These are phyloP conservation scores for Heliconius sara DNA, from an alignment of 2,888 invertebrate genomes.

Conservation along the genomic window DNA sequence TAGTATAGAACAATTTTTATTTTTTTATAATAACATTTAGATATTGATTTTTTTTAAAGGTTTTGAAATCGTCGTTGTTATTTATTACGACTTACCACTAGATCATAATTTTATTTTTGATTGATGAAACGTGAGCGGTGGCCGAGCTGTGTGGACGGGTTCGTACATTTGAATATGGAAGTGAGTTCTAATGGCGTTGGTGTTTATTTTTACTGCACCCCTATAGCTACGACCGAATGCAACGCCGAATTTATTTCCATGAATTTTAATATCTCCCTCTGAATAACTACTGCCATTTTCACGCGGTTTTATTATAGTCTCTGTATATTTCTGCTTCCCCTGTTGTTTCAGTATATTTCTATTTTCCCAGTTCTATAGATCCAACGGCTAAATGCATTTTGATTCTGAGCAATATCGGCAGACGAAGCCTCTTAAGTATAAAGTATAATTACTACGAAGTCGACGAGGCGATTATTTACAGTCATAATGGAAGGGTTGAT, in stretches of 20 bases:
- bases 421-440: conserved; percentile 71
- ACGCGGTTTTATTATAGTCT: conserved; percentile 80
- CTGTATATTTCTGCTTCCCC: conserved; percentile 62
- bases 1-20: not conserved
- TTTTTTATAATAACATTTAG: not conserved
- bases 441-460: conserved; percentile 63
- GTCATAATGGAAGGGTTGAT: conserved; percentile 62
- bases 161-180: conserved; percentile 85
- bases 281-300: conserved; percentile 84
- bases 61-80: not conserved
- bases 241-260: conserved; percentile 85
- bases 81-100: not conserved
- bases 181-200: conserved; percentile 84
- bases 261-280: conserved; percentile 84
- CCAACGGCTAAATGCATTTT: conserved; percentile 64
- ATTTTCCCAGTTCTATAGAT: conserved; percentile 62
- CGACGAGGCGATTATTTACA: conserved; percentile 60
- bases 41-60: not conserved
- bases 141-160: conserved; percentile 70
- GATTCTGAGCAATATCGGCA: conserved; percentile 70
- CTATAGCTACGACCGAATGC: conserved; percentile 84
- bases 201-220: conserved; percentile 86
- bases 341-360: conserved; percentile 1
- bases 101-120: conserved; percentile 41
- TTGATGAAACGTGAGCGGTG: conserved; percentile 61